Conservation (phyloP, 2,888 invertebrate species). For the Busseola fusca region DNA sequence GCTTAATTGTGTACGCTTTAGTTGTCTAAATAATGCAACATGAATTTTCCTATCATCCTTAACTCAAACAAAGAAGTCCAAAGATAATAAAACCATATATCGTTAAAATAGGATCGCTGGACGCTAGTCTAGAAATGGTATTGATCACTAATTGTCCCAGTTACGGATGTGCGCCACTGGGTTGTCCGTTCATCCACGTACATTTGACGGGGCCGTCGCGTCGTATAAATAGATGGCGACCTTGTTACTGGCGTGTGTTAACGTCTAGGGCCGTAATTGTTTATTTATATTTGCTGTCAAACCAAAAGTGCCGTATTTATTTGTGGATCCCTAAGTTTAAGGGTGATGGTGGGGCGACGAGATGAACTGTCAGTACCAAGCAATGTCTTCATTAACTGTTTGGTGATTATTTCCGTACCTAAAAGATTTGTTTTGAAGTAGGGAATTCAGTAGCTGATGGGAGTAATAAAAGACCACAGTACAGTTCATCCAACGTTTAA, state of each 20-base stretch:
- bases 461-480: background rate
- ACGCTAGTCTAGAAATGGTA: conserved; percentile 38
- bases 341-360: conserved; percentile 38
- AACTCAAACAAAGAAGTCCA: background rate
- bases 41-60: background rate
- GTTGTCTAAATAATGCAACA: background rate
- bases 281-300: conserved; percentile 61
- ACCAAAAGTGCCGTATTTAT: conserved; percentile 48
- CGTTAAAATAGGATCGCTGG: conserved; percentile 6
- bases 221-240: conserved; percentile 58
- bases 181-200: conserved; percentile 41
- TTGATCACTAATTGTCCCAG: conserved; percentile 63
- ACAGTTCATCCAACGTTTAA: background rate
- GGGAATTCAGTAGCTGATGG: background rate
- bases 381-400: conserved; percentile 34
- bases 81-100: conserved; percentile 3
- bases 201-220: conserved; percentile 49
- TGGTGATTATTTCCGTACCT: conserved; percentile 4
- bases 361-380: conserved; percentile 22
- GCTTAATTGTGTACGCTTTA: background rate
- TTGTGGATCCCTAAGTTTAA: conserved; percentile 48
- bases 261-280: conserved; percentile 58
- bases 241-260: conserved; percentile 57
- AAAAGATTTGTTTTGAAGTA: background rate
- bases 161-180: conserved; percentile 52